A percentile compares a stretch with the other conserved stretches of the same genome.
phyloP scores from a whole-genome alignment of 2,797 vertebrate genomes.

The Coracias cyanogaster region DNA sequence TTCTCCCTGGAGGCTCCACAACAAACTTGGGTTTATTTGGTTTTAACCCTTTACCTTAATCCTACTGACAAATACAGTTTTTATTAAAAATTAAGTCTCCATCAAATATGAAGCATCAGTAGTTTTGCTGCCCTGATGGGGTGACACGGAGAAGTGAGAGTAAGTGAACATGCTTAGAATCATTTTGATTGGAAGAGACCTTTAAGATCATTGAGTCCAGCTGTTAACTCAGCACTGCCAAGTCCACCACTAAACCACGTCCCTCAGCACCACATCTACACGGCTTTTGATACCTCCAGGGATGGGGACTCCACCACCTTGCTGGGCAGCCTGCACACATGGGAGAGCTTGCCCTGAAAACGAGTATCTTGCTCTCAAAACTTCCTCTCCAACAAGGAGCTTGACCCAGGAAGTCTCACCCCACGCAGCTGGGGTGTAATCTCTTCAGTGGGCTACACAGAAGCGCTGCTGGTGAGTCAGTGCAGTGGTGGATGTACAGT shows the following conservation, averaged over 20 bases:
- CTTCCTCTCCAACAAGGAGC: not conserved
- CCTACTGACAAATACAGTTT: not conserved
- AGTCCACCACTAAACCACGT: not conserved
- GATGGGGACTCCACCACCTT: not conserved
- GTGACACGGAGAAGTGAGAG: not conserved
- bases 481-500: not conserved
- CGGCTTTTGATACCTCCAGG: not conserved
- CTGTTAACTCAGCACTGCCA: not conserved
- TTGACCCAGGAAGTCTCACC: not conserved
- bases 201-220: not conserved
- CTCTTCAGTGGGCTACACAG: not conserved
- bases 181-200: not conserved
- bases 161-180: not conserved
- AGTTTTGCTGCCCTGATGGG: not conserved
- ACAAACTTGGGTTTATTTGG: not conserved
- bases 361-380: not conserved
- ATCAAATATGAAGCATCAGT: not conserved
- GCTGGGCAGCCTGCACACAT: fast-evolving
- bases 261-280: not conserved
- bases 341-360: not conserved
- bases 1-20: not conserved
- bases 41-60: conserved; percentile 15
- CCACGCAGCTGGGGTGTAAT: not conserved
- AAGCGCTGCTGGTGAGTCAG: conserved; percentile 1
- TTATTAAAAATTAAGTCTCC: not conserved